A percentile compares a stretch with the other conserved stretches of the same genome.
phyloP scores from a whole-genome alignment of 2,113 vertebrate species.

The Microtus richardsoni region DNA sequence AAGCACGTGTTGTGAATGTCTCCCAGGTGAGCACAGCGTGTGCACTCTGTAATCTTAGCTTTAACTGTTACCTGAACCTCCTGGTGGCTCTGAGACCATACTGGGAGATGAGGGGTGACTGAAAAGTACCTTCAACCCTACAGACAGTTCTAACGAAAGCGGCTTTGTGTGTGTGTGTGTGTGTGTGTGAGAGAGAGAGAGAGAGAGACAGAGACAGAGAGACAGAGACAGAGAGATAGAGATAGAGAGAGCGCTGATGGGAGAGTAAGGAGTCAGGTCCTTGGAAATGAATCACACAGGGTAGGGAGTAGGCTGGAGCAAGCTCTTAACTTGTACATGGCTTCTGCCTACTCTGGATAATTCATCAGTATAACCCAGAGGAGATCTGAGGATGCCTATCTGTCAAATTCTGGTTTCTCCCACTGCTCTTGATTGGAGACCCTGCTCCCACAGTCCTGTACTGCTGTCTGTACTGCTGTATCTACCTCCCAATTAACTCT shows the following conservation, averaged over 20 bases:
- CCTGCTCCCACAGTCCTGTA: background rate
- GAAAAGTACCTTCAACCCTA: conserved; percentile 1
- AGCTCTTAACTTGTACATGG: conserved; percentile 55
- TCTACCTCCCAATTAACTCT: background rate
- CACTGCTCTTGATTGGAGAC: background rate
- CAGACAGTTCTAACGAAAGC: background rate
- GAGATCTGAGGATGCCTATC: background rate
- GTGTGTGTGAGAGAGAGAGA: background rate
- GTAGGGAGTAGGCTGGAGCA: background rate
- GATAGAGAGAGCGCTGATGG: background rate
- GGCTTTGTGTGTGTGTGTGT: conserved; percentile 19
- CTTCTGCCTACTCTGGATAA: conserved; percentile 68
- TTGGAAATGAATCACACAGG: conserved; percentile 71
- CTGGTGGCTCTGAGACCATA: accelerated
- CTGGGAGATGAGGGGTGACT: background rate
- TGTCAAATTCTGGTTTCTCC: background rate
- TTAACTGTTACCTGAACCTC: accelerated
- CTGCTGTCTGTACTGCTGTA: background rate
- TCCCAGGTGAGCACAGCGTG: accelerated
- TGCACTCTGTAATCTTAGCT: accelerated
- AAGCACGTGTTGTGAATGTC: accelerated
- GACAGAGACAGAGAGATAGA: too few relatives aligned
- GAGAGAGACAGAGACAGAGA: background rate
- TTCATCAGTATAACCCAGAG: conserved; percentile 55
- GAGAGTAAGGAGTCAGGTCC: conserved; percentile 47